Base-by-base conservation (phyloP, 2,797 vertebrate species). In the Adelosebastes latens region DNA sequence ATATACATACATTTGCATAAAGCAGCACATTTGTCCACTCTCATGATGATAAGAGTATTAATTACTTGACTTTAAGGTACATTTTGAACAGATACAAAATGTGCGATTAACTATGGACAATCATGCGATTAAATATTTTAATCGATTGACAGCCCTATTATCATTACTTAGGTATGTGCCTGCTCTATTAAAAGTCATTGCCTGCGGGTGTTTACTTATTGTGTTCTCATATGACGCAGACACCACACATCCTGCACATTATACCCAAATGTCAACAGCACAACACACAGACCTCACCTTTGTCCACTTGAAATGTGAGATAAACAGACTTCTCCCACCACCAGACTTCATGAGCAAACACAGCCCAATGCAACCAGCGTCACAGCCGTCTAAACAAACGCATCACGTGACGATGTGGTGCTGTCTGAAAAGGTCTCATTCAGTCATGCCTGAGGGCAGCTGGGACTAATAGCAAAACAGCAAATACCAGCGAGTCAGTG, bases 391-490 rank as follows among this genome's bases (percentile, higher is more conserved):
- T 24, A 53, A 39, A 80, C 20, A 79, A 85, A 72, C n/a, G 24
- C 53, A 56, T 81, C 77, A 67, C 71, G 58, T 80, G 73, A 56
- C 67, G 34, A 61, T 59, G 24, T n/a, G 66, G 12, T 58, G 75
- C 46, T 68, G 49, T 55, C 46, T 65, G 74, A 75, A 52, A 56
- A 55, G 62, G 24, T 82, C 72, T 79, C 74, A 42, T 69, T 82
- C 62, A 72, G 68, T 25, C 29, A 55, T 11, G 73, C 84, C 67
- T 10, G 8, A 2, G 18, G 68, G 52, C 66, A 64, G 62, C 77
- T 29, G 77, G 69, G 60, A 77, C 75, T 59, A 64, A 78, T 31
- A 66, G 32, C 32, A 55, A 71, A 74, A 77, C 79, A 77, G 78
- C 71, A 55, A 83, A 74, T 70, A 73, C 39, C 63, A 63, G 24